Evolutionary conservation across 2,113 vertebrate species (phyloP).

Genomic region (Podarcis muralis): DNA sequence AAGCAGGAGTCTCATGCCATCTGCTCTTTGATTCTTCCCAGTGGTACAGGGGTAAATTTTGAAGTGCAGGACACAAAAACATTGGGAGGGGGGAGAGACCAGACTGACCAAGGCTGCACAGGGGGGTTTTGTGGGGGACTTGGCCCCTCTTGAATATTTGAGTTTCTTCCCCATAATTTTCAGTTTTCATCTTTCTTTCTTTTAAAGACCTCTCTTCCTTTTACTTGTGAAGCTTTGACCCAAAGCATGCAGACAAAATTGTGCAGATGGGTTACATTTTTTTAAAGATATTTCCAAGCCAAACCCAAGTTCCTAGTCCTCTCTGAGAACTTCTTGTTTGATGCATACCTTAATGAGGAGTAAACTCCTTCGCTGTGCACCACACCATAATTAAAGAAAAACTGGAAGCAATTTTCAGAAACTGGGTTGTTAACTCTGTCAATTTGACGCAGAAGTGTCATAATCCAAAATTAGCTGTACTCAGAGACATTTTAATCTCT

Average conservation of each 20-base stretch:
- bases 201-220: too few relatives aligned
- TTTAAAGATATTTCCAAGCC: not conserved
- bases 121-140: too few relatives aligned
- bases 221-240: not conserved
- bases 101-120: not conserved
- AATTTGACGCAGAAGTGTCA: not conserved
- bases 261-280: not conserved
- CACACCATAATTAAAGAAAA: conserved; percentile 1
- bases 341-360: not conserved
- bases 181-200: too few relatives aligned
- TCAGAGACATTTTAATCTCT: conserved; percentile 15
- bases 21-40: too few relatives aligned
- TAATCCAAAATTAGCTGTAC: not conserved
- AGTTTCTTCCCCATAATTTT: too few relatives aligned
- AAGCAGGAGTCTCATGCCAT: too few relatives aligned
- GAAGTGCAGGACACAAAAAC: too few relatives aligned
- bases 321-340: not conserved
- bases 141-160: not conserved
- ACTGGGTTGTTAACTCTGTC: conserved; percentile 18
- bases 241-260: not conserved
- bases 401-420: conserved; percentile 9
- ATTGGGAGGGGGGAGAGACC: too few relatives aligned
- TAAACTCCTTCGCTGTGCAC: not conserved
- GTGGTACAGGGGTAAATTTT: too few relatives aligned
- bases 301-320: not conserved